Evolutionary conservation across 2,113 vertebrate genomes (phyloP), one percentile per base, ranked within the genome.

Genomic region (Beaufortia kweichowensis): DNA sequence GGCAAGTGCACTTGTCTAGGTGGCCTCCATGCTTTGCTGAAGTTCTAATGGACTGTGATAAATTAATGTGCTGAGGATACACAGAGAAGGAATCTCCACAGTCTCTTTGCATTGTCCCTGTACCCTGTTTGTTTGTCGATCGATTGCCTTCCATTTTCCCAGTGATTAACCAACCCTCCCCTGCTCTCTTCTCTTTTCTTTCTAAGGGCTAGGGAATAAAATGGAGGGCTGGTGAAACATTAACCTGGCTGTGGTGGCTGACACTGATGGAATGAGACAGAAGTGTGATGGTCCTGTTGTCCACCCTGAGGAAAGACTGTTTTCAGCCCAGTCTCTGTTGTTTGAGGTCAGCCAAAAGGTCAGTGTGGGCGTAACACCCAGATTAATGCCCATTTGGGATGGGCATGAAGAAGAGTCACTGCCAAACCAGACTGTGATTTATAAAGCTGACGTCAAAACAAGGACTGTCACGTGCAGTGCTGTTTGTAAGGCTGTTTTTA

Each of bases 211-310:
- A 43, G 62, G 62, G 62, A 79, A 48, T 75, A 79, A 79, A 74
- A 82, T 69, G 78, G 70, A 78, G 78, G 78, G 72, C 31, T 73
- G 67, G 88, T 90, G 83, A 92, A 92, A 90, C 89, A 92, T 92
- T 92, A 92, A 90, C 91, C 85, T 81, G 84, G 80, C 26, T 12
- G 81, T 80, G 60, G 21, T 81, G 79, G 78, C 85, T 87, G 90
- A 88, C 86, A 79, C 72, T 89, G 90, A 90, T 86, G 84, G 82
- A 91, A 86, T 85, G 84, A 81, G 85, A 83, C 87, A 78, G 83
- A 61, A 89, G 88, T 86, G 87, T 81, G 86, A 88, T 86, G 85
- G 79, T 17, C 76, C 81, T 86, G 88, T 90, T 86, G 83, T 89
- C 86, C 80, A 15, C 28, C 82, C 87, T 87, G 85, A 81, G 80